Evolutionary conservation across 2,797 vertebrate genomes (phyloP).

Genomic region (Fratercula arctica): DNA sequence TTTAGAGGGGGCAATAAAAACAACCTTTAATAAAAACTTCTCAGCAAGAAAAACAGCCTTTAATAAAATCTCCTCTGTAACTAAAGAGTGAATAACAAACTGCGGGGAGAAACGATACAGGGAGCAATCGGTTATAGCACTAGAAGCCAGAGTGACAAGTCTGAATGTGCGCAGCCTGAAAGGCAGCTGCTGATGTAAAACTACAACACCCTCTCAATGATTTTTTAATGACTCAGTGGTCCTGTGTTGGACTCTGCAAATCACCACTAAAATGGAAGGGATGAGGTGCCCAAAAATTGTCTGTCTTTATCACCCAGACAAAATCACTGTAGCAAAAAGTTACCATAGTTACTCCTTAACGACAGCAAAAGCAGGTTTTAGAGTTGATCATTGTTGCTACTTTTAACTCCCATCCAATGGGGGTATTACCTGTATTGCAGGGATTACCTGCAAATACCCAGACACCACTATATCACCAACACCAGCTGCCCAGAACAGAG

Average conservation of each 20-base stretch:
- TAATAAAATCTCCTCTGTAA: constrained; percentile 39
- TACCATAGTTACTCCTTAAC: background rate
- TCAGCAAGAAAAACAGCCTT: constrained; percentile 31
- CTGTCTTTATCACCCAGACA: background rate
- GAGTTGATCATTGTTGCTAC: background rate
- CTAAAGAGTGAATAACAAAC: constrained; percentile 20
- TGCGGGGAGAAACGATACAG: background rate
- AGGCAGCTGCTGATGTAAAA: background rate
- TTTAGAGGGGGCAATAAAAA: constrained; percentile 29
- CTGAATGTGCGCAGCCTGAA: background rate
- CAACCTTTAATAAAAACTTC: constrained; percentile 37
- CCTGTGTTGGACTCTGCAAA: background rate
- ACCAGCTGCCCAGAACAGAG: background rate
- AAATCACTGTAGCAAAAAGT: background rate
- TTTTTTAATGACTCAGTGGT: background rate
- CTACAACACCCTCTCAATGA: background rate
- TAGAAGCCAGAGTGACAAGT: background rate
- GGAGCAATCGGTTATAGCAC: background rate
- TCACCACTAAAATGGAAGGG: background rate
- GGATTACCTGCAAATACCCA: background rate
- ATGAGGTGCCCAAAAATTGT: background rate
- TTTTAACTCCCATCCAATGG: background rate
- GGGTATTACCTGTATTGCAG: background rate
- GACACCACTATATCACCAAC: background rate
- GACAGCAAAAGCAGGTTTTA: background rate